phyloP scores from a whole-genome alignment of 1,140 invertebrate genomes.

The Panagrolaimus sp. region DNA sequence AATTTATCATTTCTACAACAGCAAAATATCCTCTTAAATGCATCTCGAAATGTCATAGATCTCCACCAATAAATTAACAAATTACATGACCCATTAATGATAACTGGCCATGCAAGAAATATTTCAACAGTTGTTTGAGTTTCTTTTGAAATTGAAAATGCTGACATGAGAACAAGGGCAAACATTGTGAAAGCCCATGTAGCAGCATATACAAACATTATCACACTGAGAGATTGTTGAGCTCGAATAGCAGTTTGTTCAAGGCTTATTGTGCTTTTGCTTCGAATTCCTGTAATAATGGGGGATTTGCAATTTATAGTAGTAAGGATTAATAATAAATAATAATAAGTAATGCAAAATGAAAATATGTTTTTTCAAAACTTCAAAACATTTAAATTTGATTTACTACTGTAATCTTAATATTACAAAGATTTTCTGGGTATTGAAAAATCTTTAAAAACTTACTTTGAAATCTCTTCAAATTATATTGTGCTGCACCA shows the following conservation, averaged over 20 bases:
- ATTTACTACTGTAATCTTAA: too few species aligned
- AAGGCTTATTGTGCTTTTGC: not conserved
- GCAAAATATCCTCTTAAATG: not conserved
- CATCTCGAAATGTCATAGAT: not conserved
- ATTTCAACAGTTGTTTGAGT: not conserved
- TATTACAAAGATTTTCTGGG: too few species aligned
- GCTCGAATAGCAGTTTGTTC: not conserved
- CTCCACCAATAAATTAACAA: conserved; percentile 4
- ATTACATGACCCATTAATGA: not conserved
- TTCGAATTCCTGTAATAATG: not conserved
- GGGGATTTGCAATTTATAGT: not conserved
- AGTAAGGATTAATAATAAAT: too few species aligned
- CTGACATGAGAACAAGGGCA: not conserved
- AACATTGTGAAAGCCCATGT: conserved; percentile 10
- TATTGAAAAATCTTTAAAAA: not conserved
- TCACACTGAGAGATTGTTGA: not conserved
- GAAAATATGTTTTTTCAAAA: too few species aligned
- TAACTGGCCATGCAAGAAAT: not conserved
- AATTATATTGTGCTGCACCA: not conserved
- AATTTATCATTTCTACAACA: too few species aligned
- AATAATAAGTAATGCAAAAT: too few species aligned
- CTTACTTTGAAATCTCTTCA: not conserved
- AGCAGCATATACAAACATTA: not conserved
- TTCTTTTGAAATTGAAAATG: not conserved
- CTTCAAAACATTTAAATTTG: too few species aligned